phyloP scores from a whole-genome alignment of 1,140 invertebrate genomes.

The Eufriesea mexicana region DNA sequence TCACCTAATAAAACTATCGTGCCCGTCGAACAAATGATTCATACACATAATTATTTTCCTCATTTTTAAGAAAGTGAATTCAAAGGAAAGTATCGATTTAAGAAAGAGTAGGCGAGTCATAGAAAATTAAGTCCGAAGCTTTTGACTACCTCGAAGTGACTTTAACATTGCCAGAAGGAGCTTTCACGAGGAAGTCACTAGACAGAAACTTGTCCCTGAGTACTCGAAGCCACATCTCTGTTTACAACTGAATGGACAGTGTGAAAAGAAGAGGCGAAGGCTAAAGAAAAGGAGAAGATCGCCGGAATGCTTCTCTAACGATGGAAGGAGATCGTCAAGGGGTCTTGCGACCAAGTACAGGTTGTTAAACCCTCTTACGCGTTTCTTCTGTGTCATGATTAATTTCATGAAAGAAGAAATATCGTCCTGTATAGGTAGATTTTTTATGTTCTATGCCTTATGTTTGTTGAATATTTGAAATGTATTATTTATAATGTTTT shows the following conservation, averaged over 20 bases:
- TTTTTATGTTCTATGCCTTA: neutral
- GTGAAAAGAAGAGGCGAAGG: neutral
- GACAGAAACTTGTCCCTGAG: neutral
- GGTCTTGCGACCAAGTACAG: neutral
- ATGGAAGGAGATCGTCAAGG: neutral
- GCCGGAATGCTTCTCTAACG: conserved; percentile 11
- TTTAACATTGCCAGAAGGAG: neutral
- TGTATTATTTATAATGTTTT: neutral
- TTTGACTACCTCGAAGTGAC: neutral
- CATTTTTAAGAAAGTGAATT: neutral
- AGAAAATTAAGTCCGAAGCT: neutral
- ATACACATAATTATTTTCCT: neutral
- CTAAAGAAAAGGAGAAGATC: neutral
- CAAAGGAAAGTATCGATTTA: neutral
- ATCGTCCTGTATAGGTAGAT: neutral
- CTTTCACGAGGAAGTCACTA: neutral
- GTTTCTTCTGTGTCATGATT: neutral
- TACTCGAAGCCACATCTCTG: conserved; percentile 11
- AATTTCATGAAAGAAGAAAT: too few species aligned
- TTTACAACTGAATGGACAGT: conserved; percentile 7
- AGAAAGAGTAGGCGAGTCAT: neutral
- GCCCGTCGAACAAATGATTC: too few species aligned
- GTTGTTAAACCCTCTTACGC: neutral
- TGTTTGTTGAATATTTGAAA: too few species aligned
- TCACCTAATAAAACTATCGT: neutral